Evolutionary conservation across 1,140 invertebrate genomes (phyloP).

Genomic region (Drosophila pseudoobscura): DNA sequence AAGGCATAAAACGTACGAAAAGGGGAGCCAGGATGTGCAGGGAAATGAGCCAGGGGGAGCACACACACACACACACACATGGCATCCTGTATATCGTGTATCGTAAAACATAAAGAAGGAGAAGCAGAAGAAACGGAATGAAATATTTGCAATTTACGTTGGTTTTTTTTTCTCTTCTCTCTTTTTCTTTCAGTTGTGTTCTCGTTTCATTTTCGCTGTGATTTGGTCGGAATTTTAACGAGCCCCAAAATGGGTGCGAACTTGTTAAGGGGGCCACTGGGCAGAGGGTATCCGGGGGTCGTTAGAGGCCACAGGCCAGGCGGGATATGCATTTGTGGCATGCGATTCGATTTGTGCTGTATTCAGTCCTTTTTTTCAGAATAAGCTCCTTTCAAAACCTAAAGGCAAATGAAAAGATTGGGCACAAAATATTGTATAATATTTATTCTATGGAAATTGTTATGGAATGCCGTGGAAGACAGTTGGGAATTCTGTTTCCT

Average conservation of each 20-base stretch:
- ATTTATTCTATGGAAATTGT: too few species aligned
- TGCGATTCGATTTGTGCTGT: too few species aligned
- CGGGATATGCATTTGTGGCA: too few species aligned
- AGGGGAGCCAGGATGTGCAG: constrained; percentile 10
- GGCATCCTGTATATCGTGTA: constrained; percentile 2
- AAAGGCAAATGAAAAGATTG: too few species aligned
- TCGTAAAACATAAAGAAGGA: constrained; percentile 71
- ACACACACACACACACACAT: constrained; percentile 18
- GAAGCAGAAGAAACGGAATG: constrained; percentile 14
- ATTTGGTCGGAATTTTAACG: constrained; percentile 75
- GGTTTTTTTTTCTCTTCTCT: constrained; percentile 23
- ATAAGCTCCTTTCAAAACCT: too few species aligned
- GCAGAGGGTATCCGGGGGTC: constrained; percentile 5
- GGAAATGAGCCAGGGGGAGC: constrained; percentile 26
- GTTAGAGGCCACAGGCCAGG: constrained; percentile 30
- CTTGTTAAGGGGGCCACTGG: background rate
- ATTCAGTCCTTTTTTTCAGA: too few species aligned
- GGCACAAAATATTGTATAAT: too few species aligned
- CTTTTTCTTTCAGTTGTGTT: constrained; percentile 13
- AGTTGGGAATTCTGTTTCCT: too few species aligned
- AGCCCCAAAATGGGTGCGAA: constrained; percentile 35
- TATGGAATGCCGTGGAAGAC: too few species aligned
- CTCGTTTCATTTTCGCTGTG: constrained; percentile 52
- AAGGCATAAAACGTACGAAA: constrained; percentile 71
- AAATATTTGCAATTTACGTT: constrained; percentile 56